Conservation (phyloP, 64 coral and sea anemone species). For the Hydrozoanthus tunicans region DNA sequence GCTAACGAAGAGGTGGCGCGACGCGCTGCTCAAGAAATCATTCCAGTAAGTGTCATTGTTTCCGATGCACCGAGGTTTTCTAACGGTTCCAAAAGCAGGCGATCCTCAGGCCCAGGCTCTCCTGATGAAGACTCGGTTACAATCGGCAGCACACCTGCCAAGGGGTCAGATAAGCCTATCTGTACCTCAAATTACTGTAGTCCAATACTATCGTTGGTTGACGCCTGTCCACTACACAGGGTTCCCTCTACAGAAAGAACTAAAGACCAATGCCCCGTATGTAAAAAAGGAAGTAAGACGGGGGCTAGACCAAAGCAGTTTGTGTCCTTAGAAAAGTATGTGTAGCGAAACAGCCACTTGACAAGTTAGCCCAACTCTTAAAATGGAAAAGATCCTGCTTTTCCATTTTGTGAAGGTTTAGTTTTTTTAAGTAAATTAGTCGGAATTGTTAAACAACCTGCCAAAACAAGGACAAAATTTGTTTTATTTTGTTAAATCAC, state of each 20-base stretch:
- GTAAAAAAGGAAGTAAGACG: constrained; percentile 68
- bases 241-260: constrained; percentile 48
- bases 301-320: constrained; percentile 54
- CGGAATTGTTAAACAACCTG: too few species aligned
- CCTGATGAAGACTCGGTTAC: background rate
- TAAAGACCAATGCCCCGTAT: constrained; percentile 76
- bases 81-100: constrained; percentile 2
- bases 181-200: constrained; percentile 75
- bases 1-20: constrained; percentile 40
- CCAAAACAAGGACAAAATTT: too few species aligned
- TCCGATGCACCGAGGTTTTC: constrained; percentile 28
- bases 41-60: constrained; percentile 9
- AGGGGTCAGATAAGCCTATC: constrained; percentile 29
- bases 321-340: constrained; percentile 76
- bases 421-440: too few species aligned
- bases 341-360: constrained; percentile 12
- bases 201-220: constrained; percentile 81
- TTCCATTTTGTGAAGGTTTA: too few species aligned
- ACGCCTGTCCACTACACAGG: constrained; percentile 70
- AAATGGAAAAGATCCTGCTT: too few species aligned
- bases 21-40: constrained; percentile 49
- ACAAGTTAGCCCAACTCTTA: too few species aligned
- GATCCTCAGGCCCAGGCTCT: constrained; percentile 5
- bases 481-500: too few species aligned
- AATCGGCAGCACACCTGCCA: background rate